phyloP scores from a whole-genome alignment of 2,797 vertebrate species.

The Gambelia wislizenii region DNA sequence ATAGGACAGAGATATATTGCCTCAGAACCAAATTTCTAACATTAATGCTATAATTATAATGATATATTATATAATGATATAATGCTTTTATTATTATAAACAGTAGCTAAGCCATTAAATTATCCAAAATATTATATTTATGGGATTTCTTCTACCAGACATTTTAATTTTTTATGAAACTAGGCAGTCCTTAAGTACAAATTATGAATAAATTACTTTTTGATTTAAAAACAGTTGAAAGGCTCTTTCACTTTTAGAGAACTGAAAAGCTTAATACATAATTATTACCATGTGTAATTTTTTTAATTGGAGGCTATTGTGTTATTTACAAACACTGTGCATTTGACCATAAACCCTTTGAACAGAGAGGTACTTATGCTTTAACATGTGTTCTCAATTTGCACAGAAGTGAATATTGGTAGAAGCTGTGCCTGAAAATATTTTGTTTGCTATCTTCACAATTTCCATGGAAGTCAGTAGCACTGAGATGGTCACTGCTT shows the following conservation, averaged over 20 bases:
- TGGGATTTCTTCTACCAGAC: background rate
- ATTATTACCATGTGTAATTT: conserved; percentile 49
- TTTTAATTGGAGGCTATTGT: conserved; percentile 52
- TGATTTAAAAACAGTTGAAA: conserved; percentile 58
- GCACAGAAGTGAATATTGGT: background rate
- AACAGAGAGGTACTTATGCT: conserved; percentile 17
- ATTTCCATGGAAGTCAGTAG: background rate
- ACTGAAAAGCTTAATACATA: conserved; percentile 42
- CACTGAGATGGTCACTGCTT: background rate
- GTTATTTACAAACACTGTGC: conserved; percentile 15
- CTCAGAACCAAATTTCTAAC: conserved; percentile 11
- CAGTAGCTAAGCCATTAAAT: conserved; percentile 32
- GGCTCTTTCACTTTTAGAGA: conserved; percentile 40
- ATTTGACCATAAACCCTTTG: conserved; percentile 16
- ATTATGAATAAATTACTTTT: too few relatives aligned
- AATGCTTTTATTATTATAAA: conserved; percentile 20
- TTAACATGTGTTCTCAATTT: conserved; percentile 30
- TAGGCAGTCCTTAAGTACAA: conserved; percentile 29
- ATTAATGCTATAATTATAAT: too few relatives aligned
- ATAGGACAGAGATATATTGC: background rate
- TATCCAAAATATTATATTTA: background rate
- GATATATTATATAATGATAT: background rate
- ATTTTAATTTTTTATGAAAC: conserved; percentile 19
- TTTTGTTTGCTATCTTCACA: background rate
- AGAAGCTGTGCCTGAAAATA: background rate